These are phyloP conservation scores for Punctoribates punctum DNA, from an alignment of 2,888 invertebrate genomes.

Conservation along the genomic window DNA sequence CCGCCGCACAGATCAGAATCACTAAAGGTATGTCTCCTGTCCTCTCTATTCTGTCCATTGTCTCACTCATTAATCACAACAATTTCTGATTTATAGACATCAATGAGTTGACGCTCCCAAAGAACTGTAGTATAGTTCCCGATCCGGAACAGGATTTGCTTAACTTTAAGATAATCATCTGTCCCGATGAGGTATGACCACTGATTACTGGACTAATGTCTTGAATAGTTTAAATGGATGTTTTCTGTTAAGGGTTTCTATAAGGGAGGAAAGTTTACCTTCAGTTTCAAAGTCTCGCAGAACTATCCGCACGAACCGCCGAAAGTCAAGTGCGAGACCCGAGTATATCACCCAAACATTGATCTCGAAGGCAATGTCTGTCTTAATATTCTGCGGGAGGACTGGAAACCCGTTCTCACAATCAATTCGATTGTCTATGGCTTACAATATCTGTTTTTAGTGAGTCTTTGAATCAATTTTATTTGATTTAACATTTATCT, in stretches of 20 bases:
- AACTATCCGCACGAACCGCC: slow-evolving; percentile 98
- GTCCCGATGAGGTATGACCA: slow-evolving; percentile 78
- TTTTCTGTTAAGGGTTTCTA: slow-evolving; percentile 46
- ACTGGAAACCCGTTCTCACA: slow-evolving; percentile 98
- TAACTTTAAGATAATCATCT: slow-evolving; percentile 90
- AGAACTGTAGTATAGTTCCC: slow-evolving; percentile 95
- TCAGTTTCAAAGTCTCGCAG: slow-evolving; percentile 95
- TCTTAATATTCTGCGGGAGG: slow-evolving; percentile 80
- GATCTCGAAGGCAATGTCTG: slow-evolving; percentile 97
- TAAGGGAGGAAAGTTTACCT: slow-evolving; percentile 82
- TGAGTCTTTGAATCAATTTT: slow-evolving; percentile 54
- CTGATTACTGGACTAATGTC: neutral
- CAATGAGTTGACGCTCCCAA: slow-evolving; percentile 92
- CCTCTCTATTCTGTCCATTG: no score
- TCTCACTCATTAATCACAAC: no score
- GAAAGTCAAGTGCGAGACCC: slow-evolving; percentile 94
- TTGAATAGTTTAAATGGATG: neutral
- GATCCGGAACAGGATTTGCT: slow-evolving; percentile 87
- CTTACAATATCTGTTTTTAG: slow-evolving; percentile 92
- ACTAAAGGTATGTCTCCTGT: slow-evolving; percentile 73
- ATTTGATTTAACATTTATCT: neutral
- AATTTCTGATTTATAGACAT: slow-evolving; percentile 71
- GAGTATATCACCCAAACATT: slow-evolving; percentile 95
- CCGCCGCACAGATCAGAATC: slow-evolving; percentile 93
- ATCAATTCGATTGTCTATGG: slow-evolving; percentile 97